Evolutionary conservation across 2,113 vertebrate species (phyloP), one percentile per base, ranked within the genome.

Genomic region (Gracilinanus agilis): DNA sequence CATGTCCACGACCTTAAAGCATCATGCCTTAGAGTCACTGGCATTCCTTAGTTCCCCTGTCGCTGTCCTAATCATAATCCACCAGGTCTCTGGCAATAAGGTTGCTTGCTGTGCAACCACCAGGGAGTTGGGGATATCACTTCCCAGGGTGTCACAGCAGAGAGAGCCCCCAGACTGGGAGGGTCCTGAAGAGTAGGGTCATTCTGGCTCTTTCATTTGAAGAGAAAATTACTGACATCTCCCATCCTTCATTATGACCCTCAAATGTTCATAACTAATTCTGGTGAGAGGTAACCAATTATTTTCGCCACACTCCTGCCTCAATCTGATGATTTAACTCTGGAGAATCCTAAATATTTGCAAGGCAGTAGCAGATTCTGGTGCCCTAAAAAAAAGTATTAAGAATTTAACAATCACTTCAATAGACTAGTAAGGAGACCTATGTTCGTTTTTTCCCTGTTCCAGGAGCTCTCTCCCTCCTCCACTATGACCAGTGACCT

Each of bases 201-300:
- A 53, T 49, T 94, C 16, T 40, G 90, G 93, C 93, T 94, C n/a
- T 19, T n/a, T 91, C 90, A 55, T 55, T 91, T 67, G 40, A 21
- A 25, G 55, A 55, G 88, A 95, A 94, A 61, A 90, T 93, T 91
- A 90, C 92, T 97, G 96, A 90, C 93, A 96, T 89, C 95, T 97
- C 93, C 95, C 90, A 91, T 93, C 95, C 25, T 27, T 55, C 92
- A 54, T 58, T 61, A 93, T 95, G 91, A 89, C 92, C 90, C 96
- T 97, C 61, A 96, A 95, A 96, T 96, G 95, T 93, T 75, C 96
- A 90, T 83, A 96, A 92, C 90, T 89, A 96, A 96, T 97, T 97
- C 96, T 95, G 92, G 88, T 75, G 96, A 95, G 92, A 96, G 88
- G 91, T 91, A 92, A 93, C 94, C 97, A 96, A 96, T 95, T 97